These are phyloP conservation scores for Hylia prasina DNA, from an alignment of 2,113 vertebrate genomes.

Conservation along the genomic window DNA sequence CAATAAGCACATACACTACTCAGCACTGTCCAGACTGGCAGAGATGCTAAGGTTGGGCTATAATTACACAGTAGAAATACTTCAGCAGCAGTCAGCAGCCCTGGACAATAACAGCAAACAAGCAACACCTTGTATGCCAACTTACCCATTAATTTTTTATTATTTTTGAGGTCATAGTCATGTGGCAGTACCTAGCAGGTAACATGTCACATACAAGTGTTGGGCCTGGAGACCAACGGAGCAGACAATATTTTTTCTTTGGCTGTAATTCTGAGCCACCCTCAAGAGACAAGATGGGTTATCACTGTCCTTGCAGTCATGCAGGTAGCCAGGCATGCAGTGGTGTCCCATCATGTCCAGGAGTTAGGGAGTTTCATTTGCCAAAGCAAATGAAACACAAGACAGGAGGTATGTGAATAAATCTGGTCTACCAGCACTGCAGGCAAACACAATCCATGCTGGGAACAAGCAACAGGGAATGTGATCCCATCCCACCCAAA, in stretches of 20 bases:
- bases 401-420: background rate
- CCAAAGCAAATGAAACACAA: background rate
- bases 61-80: background rate
- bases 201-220: background rate
- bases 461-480: background rate
- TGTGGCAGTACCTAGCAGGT: background rate
- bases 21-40: background rate
- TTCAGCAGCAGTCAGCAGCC: background rate
- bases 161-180: background rate
- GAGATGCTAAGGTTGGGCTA: background rate
- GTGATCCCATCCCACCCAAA: background rate
- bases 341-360: background rate
- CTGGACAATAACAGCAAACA: background rate
- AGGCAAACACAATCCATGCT: background rate
- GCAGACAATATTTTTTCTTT: background rate
- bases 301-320: background rate
- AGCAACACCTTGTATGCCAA: background rate
- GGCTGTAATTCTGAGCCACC: background rate
- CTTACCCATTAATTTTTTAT: background rate
- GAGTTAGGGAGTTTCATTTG: background rate
- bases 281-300: background rate
- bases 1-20: background rate
- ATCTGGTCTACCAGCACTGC: background rate
- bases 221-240: background rate
- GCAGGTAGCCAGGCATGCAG: accelerated